Base-by-base conservation (phyloP, 1,140 invertebrate genomes). In the Drosophila micromelanica region DNA sequence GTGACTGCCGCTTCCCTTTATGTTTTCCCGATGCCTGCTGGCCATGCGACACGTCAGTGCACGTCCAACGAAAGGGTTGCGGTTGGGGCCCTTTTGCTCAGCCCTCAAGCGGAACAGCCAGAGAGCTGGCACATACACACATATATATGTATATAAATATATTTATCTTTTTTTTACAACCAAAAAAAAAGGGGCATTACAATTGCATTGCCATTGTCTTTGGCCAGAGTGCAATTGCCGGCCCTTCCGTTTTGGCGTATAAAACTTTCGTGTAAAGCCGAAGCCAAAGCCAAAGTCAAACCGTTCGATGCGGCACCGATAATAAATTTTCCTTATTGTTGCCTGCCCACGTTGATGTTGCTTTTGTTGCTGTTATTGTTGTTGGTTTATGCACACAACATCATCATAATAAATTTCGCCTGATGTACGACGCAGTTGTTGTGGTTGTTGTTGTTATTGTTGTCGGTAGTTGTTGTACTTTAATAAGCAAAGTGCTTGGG, bases 311-410 rank as follows among this genome's bases (percentile, higher is more conserved):
- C 82, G 64, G 76, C 79, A 76, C 76, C 79, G 84, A 87, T 87
- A 84, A 87, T 87, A 89, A 87, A 87, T 86, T 86, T 86, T 77
- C 70, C 82, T 87, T 85, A 86, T 86, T 86, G 81, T 86, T 86
- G 73, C 51, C 61, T 86, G 64, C 61, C 65, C 80, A 82, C 65
- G 38, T 61, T 57, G 56, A 42, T 68, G 52, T 32, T 48, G 62
- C 17, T 67, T 68, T 48, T 64, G 73, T 49, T 73, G 62, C 20
- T 73, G 72, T 38, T 68, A 54, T 57, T 78, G 74, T 54, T 71
- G 69, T 51, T 67, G 64, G 55, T 55, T 72, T 75, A 78, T 81
- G 67, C 79, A 86, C 78, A 86, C 82, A 86, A 87, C 78, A 87
- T 82, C 82, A 87, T 87, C 76, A 87, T 89, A 87, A 87, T 87